These are phyloP conservation scores for Coilia nasus DNA, from an alignment of 2,797 vertebrate genomes.

Conservation along the genomic window DNA sequence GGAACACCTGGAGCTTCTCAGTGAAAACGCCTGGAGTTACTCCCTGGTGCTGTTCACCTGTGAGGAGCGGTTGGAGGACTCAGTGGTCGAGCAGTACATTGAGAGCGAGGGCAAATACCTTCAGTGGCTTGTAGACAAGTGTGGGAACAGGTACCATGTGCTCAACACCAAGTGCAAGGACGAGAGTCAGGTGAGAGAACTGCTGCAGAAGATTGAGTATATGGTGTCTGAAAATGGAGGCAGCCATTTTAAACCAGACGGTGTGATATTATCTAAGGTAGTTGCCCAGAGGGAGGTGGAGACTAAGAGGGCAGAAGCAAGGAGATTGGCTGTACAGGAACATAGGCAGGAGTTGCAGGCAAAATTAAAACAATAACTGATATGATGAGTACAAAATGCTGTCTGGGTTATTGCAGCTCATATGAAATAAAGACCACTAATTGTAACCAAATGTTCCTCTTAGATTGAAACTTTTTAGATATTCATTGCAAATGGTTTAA, in stretches of 20 bases:
- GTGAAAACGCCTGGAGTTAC: not conserved
- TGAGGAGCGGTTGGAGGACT: not conserved
- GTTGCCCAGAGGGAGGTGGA: not conserved
- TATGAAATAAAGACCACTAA: too few species aligned
- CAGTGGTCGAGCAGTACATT: conserved; percentile 9
- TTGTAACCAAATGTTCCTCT: too few species aligned
- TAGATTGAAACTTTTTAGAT: too few species aligned
- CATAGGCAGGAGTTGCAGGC: not conserved
- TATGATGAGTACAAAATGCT: too few species aligned
- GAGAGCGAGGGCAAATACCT: conserved; percentile 14
- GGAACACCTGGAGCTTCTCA: conserved; percentile 36
- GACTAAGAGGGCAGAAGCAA: not conserved
- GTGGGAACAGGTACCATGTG: conserved; percentile 6
- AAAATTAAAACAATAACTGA: not conserved
- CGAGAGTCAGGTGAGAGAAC: not conserved
- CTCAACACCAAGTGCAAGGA: not conserved
- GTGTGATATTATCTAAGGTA: not conserved
- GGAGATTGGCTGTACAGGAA: not conserved
- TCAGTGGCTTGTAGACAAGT: not conserved
- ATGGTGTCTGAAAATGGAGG: not conserved
- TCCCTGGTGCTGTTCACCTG: conserved; percentile 26
- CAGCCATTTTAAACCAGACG: not conserved
- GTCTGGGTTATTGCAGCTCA: too few species aligned
- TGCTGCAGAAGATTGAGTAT: conserved; percentile 28
- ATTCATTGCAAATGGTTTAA: too few species aligned